phyloP scores from a whole-genome alignment of 1,140 invertebrate species.

The Plutomurus gul region DNA sequence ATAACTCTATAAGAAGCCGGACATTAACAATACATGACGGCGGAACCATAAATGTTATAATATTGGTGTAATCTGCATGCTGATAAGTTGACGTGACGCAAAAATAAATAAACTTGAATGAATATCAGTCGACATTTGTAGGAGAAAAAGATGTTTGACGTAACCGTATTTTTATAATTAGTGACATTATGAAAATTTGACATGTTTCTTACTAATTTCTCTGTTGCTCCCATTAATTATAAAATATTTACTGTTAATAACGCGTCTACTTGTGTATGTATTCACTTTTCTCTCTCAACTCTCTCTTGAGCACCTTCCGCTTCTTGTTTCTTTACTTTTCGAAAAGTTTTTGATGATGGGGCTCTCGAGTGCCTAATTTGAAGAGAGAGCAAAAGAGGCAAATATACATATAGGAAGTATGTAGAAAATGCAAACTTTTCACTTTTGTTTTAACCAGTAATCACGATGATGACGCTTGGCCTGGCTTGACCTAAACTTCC shows the following conservation, averaged over 20 bases:
- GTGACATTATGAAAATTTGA: not conserved
- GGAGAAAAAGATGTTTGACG: not conserved
- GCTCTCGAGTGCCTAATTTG: not conserved
- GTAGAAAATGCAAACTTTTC: slow-evolving; percentile 7
- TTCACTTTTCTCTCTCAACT: not conserved
- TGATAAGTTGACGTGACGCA: too few species aligned
- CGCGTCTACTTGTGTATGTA: too few species aligned
- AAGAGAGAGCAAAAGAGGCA: not conserved
- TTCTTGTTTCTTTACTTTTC: too few species aligned
- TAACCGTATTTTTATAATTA: not conserved
- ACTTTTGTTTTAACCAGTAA: slow-evolving; percentile 18
- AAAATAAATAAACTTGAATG: too few species aligned
- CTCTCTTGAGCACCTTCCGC: not conserved
- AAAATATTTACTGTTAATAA: not conserved
- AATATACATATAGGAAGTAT: not conserved
- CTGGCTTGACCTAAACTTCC: not conserved
- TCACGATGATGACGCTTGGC: slow-evolving; percentile 5
- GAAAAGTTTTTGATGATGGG: too few species aligned
- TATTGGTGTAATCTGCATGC: too few species aligned
- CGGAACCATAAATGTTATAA: not conserved
- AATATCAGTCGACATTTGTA: too few species aligned
- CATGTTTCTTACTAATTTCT: not conserved
- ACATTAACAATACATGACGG: too few species aligned
- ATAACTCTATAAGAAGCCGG: too few species aligned
- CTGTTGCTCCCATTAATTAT: not conserved